Evolutionary conservation across 2,797 vertebrate species (phyloP).

Genomic region (Salmo trutta): DNA sequence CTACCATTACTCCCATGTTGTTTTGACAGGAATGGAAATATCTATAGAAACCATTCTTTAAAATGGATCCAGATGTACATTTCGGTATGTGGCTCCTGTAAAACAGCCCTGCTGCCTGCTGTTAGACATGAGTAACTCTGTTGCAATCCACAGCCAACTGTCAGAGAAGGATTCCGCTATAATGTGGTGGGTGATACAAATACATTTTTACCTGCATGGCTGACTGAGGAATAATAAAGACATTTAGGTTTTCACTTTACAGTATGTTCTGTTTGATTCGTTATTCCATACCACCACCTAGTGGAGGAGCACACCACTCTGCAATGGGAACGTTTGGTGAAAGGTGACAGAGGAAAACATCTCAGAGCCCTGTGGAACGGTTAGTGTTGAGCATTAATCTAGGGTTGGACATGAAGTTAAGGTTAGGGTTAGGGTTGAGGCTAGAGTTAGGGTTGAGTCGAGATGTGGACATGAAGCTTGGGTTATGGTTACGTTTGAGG

Average conservation of each 20-base stretch:
- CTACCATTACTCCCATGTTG: conserved; percentile 20
- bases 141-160: background rate
- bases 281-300: conserved; percentile 53
- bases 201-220: background rate
- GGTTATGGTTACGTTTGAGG: no score
- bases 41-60: background rate
- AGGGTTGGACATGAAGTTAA: no score
- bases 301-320: conserved; percentile 36
- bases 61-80: background rate
- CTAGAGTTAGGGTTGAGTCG: no score
- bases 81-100: background rate
- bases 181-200: background rate
- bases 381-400: background rate
- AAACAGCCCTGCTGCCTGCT: background rate
- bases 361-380: background rate
- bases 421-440: no score
- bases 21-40: conserved; percentile 18
- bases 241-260: background rate
- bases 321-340: no score
- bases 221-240: background rate
- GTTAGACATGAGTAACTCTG: background rate
- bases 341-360: background rate
- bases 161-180: background rate
- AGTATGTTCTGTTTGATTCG: background rate
- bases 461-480: no score